Evolutionary conservation across 2,797 vertebrate genomes (phyloP).

Genomic region (Sebastes cheni): DNA sequence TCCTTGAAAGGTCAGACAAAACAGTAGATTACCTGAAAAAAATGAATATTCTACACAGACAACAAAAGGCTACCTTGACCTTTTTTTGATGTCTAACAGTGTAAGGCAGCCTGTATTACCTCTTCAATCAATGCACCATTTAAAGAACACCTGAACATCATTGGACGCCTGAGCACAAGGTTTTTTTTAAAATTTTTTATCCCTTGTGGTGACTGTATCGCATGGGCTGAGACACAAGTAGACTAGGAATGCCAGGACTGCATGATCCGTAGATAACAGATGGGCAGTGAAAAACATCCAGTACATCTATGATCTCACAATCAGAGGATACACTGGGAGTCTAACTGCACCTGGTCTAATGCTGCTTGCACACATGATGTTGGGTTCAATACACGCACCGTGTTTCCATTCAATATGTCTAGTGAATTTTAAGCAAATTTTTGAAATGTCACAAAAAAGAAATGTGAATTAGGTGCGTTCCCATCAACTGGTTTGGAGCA

Average conservation of each 20-base stretch:
- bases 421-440: too few relatives aligned
- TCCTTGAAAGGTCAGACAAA: slow-evolving; percentile 84
- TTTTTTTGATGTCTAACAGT: slow-evolving; percentile 75
- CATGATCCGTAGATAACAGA: neutral
- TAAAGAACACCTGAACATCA: slow-evolving; percentile 66
- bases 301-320: neutral
- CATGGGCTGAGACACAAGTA: neutral
- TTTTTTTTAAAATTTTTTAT: neutral
- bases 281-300: neutral
- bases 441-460: too few relatives aligned
- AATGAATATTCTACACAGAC: slow-evolving; percentile 80
- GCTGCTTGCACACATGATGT: neutral
- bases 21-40: slow-evolving; percentile 77
- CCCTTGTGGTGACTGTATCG: slow-evolving; percentile 4
- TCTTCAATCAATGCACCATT: slow-evolving; percentile 74
- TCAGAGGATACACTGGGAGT: neutral
- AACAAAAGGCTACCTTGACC: slow-evolving; percentile 81
- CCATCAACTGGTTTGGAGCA: too few relatives aligned
- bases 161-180: slow-evolving; percentile 40
- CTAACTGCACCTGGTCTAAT: neutral
- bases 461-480: too few relatives aligned
- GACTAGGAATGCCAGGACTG: neutral
- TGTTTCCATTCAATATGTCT: neutral
- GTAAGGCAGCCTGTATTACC: slow-evolving; percentile 59
- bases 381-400: neutral